These are phyloP conservation scores for Gorsachius goisagi DNA, from an alignment of 2,113 vertebrate species.

Conservation along the genomic window DNA sequence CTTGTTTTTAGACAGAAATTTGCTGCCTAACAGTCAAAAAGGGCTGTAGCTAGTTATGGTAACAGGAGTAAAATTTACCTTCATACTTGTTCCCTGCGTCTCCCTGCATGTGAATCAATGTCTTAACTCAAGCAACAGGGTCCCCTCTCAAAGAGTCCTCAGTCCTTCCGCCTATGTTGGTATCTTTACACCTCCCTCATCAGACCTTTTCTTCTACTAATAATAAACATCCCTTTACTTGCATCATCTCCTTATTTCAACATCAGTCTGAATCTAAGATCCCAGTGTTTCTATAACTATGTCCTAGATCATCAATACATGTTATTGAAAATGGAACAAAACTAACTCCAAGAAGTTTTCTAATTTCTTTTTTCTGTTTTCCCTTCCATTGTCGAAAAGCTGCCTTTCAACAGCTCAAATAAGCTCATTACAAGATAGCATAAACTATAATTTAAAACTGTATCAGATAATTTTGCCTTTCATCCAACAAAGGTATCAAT, in stretches of 20 bases:
- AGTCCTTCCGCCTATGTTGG: not conserved
- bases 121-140: not conserved
- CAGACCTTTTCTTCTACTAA: not conserved
- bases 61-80: not conserved
- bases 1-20: not conserved
- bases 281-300: not conserved
- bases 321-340: not conserved
- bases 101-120: not conserved
- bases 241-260: not conserved
- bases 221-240: not conserved
- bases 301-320: not conserved
- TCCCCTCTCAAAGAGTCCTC: not conserved
- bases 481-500: not conserved
- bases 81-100: not conserved
- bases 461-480: not conserved
- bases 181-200: not conserved
- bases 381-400: not conserved
- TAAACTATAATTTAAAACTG: not conserved
- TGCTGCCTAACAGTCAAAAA: not conserved
- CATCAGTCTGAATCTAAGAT: not conserved
- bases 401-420: not conserved
- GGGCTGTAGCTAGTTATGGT: not conserved
- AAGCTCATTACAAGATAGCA: not conserved
- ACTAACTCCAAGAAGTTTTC: not conserved
- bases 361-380: not conserved